Evolutionary conservation across 1,140 invertebrate species (phyloP), one percentile per base, ranked within the genome.

Genomic region (Dreissena polymorpha): DNA sequence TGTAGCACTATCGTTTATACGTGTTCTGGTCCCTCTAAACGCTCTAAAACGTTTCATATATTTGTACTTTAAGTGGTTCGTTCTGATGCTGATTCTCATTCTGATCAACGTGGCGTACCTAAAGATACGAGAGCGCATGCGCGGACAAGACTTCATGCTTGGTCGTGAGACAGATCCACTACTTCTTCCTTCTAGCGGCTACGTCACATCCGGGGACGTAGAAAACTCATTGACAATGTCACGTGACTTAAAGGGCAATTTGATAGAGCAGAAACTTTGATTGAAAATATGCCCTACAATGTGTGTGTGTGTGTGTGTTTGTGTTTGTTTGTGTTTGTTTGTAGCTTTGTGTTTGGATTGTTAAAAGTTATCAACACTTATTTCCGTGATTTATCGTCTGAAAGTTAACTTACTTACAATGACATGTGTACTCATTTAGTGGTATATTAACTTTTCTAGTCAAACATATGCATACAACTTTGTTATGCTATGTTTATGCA

Each of bases 61-160:
- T 55, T 50, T 16, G 64, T 63, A 39, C 25, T 76, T 82, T 63
- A 80, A 88, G 87, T 88, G 87, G 87, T 29, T 88, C 18, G 80
- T 68, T 5, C 64, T 88, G 27, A 72, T 87, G 70, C 25, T 84
- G n/a, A 29, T 85, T 25, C 51, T 85, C 5, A 74, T 88, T 8
- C 14, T 78, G 0, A 51, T 78, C 60, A 88, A 88, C 65, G 23
- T 86, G 23, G n/a, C 85, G 0, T 76, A 73, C 78, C 27, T 80
- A 1, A 53, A 13, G n/a, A 12, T 23, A 12, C 57, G 68, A 65
- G 18, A 55, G 16, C 14, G 25, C 10, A 69, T 25, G 51, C 21
- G 55, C 10, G 16, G 25, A 16, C 16, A 49, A 25, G 65, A 29
- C 13, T 63, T 21, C 12, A 7, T n/a, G 13, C 16, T 16, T 10